These are phyloP conservation scores for Dryas iulia DNA, from an alignment of 1,140 invertebrate genomes.

Conservation along the genomic window DNA sequence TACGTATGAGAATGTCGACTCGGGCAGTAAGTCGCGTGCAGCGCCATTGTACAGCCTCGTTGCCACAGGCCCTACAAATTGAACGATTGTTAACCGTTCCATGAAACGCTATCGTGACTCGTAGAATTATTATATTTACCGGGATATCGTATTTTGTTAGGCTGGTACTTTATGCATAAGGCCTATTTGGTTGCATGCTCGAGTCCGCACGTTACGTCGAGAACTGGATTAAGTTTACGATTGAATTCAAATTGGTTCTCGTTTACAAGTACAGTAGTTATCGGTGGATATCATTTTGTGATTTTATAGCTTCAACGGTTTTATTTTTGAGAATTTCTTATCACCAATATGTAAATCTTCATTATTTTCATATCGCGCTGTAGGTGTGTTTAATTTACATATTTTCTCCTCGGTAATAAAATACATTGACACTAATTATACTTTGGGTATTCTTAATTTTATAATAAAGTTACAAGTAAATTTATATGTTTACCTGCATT, in stretches of 20 bases:
- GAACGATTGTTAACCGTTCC: constrained; percentile 76
- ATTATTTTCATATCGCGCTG: not conserved
- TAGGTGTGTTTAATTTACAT: constrained; percentile 4
- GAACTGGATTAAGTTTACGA: constrained; percentile 32
- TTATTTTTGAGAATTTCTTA: not conserved
- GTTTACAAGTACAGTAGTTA: constrained; percentile 26
- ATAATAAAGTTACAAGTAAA: constrained; percentile 56
- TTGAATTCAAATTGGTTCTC: constrained; percentile 32
- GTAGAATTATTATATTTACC: constrained; percentile 67
- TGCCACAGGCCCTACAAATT: constrained; percentile 70
- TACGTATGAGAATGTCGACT: constrained; percentile 70
- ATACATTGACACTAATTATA: constrained; percentile 8
- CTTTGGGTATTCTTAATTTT: not conserved
- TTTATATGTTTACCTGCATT: constrained; percentile 61
- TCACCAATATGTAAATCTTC: not conserved
- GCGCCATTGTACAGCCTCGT: constrained; percentile 56
- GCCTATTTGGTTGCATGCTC: constrained; percentile 38
- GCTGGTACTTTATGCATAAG: constrained; percentile 44
- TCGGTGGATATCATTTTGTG: not conserved
- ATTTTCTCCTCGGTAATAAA: not conserved
- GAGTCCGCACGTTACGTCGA: constrained; percentile 29
- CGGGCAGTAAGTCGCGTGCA: constrained; percentile 62
- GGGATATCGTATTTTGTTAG: constrained; percentile 57
- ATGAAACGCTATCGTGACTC: constrained; percentile 68
- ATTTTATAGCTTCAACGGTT: not conserved